A percentile compares a stretch with the other conserved stretches of the same genome.
These are phyloP conservation scores for Crypturellus undulatus DNA, from an alignment of 2,113 vertebrate species.

Conservation along the genomic window DNA sequence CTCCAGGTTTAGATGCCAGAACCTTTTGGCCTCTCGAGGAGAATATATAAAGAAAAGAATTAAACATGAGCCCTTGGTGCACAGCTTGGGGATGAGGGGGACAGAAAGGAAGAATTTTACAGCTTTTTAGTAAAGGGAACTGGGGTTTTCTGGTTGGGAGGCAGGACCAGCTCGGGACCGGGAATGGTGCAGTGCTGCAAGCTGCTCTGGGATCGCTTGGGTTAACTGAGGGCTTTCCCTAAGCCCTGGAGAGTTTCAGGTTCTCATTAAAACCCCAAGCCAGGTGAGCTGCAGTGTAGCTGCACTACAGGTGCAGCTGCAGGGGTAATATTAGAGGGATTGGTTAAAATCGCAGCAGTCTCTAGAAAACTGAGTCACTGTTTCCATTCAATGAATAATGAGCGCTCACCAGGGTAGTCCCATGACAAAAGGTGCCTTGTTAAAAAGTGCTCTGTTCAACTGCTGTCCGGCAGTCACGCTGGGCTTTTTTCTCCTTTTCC, in stretches of 20 bases:
- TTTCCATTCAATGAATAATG: not conserved
- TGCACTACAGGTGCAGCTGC: not conserved
- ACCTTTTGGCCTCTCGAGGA: not conserved
- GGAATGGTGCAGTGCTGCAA: accelerated
- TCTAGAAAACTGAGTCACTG: not conserved
- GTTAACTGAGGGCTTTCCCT: not conserved
- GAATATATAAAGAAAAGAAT: not conserved
- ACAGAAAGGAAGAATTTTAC: not conserved
- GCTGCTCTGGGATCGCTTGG: not conserved
- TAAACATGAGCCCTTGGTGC: not conserved
- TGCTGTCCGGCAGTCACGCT: not conserved
- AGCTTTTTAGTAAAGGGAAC: not conserved
- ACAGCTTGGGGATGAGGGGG: not conserved
- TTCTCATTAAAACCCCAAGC: not conserved
- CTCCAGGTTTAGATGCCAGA: not conserved
- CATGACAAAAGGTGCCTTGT: not conserved
- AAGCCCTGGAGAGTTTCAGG: not conserved
- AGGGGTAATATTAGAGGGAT: not conserved
- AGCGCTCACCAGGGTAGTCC: accelerated
- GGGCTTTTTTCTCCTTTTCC: not conserved
- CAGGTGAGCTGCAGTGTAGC: not conserved
- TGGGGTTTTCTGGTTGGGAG: not conserved
- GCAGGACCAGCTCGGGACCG: not conserved
- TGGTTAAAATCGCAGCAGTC: not conserved
- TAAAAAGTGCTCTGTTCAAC: conserved; percentile 20